These are phyloP conservation scores for Ivindomyrus marchei DNA, from an alignment of 2,113 vertebrate genomes.

Conservation along the genomic window DNA sequence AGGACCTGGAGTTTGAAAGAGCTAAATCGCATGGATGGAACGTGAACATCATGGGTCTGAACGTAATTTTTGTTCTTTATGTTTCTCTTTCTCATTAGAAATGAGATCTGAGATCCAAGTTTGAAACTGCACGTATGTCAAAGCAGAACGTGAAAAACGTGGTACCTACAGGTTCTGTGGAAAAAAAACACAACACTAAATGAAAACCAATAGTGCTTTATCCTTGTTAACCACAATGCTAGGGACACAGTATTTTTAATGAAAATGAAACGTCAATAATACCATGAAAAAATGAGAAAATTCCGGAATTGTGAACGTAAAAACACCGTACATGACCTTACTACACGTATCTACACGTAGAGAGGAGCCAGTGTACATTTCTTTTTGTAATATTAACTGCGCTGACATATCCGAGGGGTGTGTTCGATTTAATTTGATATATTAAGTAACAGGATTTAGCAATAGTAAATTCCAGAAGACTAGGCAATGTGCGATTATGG, in stretches of 20 bases:
- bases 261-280: not conserved
- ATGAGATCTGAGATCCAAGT: not conserved
- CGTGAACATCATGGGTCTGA: not conserved
- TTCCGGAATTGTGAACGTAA: not conserved
- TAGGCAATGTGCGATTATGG: not conserved
- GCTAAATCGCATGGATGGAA: not conserved
- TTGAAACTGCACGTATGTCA: not conserved
- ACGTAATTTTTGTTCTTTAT: not conserved
- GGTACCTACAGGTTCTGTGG: not conserved
- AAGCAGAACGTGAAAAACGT: not conserved
- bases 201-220: not conserved
- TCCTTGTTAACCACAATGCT: not conserved
- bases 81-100: not conserved
- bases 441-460: slow-evolving; percentile 1
- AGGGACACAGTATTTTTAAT: not conserved
- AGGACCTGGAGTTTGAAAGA: not conserved
- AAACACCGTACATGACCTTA: not conserved
- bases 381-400: not conserved
- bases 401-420: not conserved
- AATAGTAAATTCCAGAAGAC: not conserved
- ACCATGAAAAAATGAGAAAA: not conserved
- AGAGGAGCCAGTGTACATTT: not conserved
- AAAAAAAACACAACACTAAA: not conserved
- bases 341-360: not conserved
- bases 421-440: not conserved